phyloP scores from a whole-genome alignment of 2,888 invertebrate species.

The Alloscopus bannaensis region DNA sequence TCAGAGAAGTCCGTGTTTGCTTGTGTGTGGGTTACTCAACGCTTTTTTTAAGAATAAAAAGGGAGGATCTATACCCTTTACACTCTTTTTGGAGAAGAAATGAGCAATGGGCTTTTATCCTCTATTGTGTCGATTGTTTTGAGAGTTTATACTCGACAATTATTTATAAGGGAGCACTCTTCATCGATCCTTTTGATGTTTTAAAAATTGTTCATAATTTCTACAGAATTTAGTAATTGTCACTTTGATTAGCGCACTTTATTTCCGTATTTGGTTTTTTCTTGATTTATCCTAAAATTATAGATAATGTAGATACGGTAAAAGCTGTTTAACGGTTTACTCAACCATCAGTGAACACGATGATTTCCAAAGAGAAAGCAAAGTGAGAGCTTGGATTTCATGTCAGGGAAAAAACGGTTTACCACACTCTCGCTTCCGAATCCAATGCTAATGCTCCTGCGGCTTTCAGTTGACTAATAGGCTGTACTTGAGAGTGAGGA shows the following conservation, averaged over 20 bases:
- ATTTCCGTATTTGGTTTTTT: background rate
- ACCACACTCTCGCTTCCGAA: too few species aligned
- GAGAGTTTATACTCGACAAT: constrained; percentile 41
- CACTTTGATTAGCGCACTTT: background rate
- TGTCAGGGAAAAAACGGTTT: constrained; percentile 41
- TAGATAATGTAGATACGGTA: too few species aligned
- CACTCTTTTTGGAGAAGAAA: constrained; percentile 31
- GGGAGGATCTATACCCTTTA: constrained; percentile 19
- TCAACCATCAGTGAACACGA: too few species aligned
- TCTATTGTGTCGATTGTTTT: constrained; percentile 37
- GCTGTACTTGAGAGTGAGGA: constrained; percentile 7
- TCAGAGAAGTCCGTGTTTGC: too few species aligned
- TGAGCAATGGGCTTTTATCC: constrained; percentile 46
- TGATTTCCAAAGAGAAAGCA: constrained; percentile 46
- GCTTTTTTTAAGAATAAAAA: constrained; percentile 54
- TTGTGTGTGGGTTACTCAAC: background rate
- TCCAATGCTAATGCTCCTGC: constrained; percentile 20
- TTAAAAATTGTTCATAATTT: too few species aligned
- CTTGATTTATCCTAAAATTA: too few species aligned
- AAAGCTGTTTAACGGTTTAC: background rate
- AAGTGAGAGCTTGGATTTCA: constrained; percentile 32
- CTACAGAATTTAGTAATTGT: too few species aligned
- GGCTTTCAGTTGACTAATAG: constrained; percentile 4
- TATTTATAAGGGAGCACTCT: constrained; percentile 27
- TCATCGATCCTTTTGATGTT: constrained; percentile 33